Conservation (phyloP, 53 echinoderm and acorn worm species). For the Actinopyga echinites region DNA sequence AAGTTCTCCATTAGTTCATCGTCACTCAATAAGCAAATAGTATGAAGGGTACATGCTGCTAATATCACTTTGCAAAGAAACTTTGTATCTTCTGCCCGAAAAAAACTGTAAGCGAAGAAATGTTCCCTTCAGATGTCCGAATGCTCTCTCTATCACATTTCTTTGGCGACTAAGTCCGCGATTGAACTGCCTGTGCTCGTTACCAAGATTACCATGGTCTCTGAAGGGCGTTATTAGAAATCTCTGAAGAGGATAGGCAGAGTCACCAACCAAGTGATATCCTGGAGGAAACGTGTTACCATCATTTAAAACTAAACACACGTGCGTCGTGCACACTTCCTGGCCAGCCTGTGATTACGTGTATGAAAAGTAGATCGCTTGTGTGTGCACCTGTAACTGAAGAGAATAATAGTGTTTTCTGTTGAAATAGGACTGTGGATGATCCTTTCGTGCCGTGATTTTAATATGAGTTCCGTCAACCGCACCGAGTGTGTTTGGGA, state of each 20-base stretch:
- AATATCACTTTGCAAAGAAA: slow-evolving; percentile 38
- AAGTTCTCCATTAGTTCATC: slow-evolving; percentile 36
- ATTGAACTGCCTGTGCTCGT: slow-evolving; percentile 35
- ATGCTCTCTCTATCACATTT: too few relatives aligned
- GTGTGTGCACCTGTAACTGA: slow-evolving; percentile 47
- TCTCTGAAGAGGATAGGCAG: slow-evolving; percentile 42
- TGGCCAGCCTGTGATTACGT: slow-evolving; percentile 44
- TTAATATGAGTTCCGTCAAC: slow-evolving; percentile 45
- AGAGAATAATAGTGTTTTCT: slow-evolving; percentile 46
- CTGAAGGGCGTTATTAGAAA: slow-evolving; percentile 45
- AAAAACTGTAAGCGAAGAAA: slow-evolving; percentile 44
- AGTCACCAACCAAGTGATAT: slow-evolving; percentile 41
- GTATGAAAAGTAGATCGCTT: slow-evolving; percentile 36
- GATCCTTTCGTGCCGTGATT: slow-evolving; percentile 41
- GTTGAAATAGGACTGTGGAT: slow-evolving; percentile 43
- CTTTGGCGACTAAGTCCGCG: slow-evolving; percentile 36
- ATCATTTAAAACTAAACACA: slow-evolving; percentile 12
- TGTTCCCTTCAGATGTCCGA: too few relatives aligned
- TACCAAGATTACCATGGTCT: slow-evolving; percentile 29
- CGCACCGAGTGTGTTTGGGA: slow-evolving; percentile 34
- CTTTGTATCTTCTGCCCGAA: slow-evolving; percentile 40
- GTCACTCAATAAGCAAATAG: slow-evolving; percentile 32
- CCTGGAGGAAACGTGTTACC: slow-evolving; percentile 27
- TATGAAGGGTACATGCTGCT: slow-evolving; percentile 47
- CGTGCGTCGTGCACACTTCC: slow-evolving; percentile 56